These are phyloP conservation scores for Calidris pugnax DNA, from an alignment of 2,113 vertebrate genomes.

Conservation along the genomic window DNA sequence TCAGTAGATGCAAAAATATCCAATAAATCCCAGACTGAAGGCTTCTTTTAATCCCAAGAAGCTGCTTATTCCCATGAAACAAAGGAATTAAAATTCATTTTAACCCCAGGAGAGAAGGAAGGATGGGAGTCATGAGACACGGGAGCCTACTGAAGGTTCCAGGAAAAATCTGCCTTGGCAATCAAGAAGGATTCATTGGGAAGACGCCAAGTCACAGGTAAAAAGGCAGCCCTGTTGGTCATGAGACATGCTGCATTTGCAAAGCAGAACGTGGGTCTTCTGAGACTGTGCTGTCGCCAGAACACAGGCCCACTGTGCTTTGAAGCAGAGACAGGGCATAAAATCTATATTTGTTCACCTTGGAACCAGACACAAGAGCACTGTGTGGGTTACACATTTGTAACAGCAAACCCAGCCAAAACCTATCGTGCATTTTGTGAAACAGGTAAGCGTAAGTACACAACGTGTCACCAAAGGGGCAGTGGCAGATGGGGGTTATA, in stretches of 20 bases:
- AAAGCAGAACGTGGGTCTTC: neutral
- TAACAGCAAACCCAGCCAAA: neutral
- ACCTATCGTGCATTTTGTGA: neutral
- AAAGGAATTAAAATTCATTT: constrained; percentile 17
- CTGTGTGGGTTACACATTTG: neutral
- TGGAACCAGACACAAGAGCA: neutral
- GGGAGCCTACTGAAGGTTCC: neutral
- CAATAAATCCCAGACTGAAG: neutral
- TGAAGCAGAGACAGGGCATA: neutral
- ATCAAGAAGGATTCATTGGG: neutral
- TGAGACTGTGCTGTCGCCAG: neutral
- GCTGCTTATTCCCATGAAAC: neutral
- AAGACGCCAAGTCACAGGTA: neutral
- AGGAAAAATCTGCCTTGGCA: neutral
- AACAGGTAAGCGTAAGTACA: neutral
- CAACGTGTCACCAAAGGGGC: neutral
- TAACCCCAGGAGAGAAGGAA: neutral
- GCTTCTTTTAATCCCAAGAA: neutral
- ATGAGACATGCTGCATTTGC: neutral
- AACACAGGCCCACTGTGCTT: neutral
- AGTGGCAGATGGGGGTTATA: neutral
- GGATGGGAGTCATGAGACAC: neutral
- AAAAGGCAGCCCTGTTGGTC: neutral
- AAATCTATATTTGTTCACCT: neutral
- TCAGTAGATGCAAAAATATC: neutral